These are phyloP conservation scores for Diuraphis noxia DNA, from an alignment of 1,140 invertebrate genomes.

Conservation along the genomic window DNA sequence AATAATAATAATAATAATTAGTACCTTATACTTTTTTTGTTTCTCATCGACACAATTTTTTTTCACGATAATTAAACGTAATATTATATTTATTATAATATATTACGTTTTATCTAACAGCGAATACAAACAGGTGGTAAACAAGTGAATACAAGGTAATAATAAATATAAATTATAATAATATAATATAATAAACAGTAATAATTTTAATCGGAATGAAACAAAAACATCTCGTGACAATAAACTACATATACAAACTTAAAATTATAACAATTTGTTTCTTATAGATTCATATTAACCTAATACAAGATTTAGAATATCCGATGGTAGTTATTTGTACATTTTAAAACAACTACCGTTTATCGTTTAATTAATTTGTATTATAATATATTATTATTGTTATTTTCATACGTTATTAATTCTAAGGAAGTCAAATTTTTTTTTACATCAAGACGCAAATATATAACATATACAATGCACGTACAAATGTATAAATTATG, in stretches of 20 bases:
- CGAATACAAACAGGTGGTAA: slow-evolving; percentile 28
- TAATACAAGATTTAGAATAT: slow-evolving; percentile 44
- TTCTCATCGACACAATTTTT: background rate
- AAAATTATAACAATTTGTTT: slow-evolving; percentile 33
- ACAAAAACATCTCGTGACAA: background rate
- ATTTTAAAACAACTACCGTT: slow-evolving; percentile 37
- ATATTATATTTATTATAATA: background rate
- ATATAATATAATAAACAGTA: slow-evolving; percentile 16
- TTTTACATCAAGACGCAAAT: slow-evolving; percentile 24
- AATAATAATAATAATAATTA: slow-evolving; percentile 20
- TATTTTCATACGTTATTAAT: slow-evolving; percentile 12
- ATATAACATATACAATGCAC: background rate
- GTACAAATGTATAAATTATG: slow-evolving; percentile 29
- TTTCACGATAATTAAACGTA: background rate
- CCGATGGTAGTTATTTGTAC: slow-evolving; percentile 40
- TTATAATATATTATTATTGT: slow-evolving; percentile 1
- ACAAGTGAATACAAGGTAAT: slow-evolving; percentile 26
- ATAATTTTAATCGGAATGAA: background rate
- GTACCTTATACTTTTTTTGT: background rate
- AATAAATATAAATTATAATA: slow-evolving; percentile 20
- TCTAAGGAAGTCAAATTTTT: slow-evolving; percentile 41
- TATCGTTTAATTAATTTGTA: background rate
- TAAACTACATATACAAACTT: slow-evolving; percentile 34
- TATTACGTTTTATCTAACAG: background rate
- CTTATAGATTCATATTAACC: slow-evolving; percentile 19